phyloP scores from a whole-genome alignment of 1,140 invertebrate genomes.

The Bombus soroeensis region DNA sequence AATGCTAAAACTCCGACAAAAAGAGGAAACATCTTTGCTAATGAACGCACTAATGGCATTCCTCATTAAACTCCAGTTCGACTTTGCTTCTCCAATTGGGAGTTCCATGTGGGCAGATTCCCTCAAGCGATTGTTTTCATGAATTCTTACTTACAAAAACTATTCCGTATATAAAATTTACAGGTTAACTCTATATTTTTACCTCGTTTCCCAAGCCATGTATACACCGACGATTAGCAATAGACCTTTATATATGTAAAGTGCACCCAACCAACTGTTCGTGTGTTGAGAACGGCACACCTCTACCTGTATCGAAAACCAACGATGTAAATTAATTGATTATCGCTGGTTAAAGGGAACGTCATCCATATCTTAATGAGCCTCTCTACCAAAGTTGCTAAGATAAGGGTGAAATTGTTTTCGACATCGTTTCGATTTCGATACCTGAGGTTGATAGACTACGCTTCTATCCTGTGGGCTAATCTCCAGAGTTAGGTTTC shows the following conservation, averaged over 20 bases:
- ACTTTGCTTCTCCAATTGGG: conserved; percentile 1
- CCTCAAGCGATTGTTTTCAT: neutral
- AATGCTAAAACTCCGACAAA: neutral
- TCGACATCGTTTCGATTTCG: neutral
- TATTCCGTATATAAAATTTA: neutral
- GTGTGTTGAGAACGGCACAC: conserved; percentile 93
- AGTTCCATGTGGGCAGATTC: neutral
- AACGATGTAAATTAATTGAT: conserved; percentile 63
- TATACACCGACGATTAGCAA: conserved; percentile 95
- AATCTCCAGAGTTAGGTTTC: conserved; percentile 92
- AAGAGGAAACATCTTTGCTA: conserved; percentile 39
- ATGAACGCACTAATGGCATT: conserved; percentile 45
- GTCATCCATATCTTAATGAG: neutral
- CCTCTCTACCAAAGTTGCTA: conserved; percentile 19
- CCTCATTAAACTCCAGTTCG: conserved; percentile 41
- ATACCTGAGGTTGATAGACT: conserved; percentile 93
- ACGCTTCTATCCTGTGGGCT: conserved; percentile 89
- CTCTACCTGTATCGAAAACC: conserved; percentile 87
- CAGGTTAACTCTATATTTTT: conserved; percentile 30
- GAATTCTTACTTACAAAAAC: neutral
- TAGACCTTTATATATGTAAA: conserved; percentile 95
- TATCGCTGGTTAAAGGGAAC: conserved; percentile 22
- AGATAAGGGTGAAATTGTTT: conserved; percentile 1
- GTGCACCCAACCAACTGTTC: conserved; percentile 92
- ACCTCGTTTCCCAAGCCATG: conserved; percentile 98